These are phyloP conservation scores for Heliopora coerulea DNA, from an alignment of 92 coral and sea anemone genomes.

Conservation along the genomic window DNA sequence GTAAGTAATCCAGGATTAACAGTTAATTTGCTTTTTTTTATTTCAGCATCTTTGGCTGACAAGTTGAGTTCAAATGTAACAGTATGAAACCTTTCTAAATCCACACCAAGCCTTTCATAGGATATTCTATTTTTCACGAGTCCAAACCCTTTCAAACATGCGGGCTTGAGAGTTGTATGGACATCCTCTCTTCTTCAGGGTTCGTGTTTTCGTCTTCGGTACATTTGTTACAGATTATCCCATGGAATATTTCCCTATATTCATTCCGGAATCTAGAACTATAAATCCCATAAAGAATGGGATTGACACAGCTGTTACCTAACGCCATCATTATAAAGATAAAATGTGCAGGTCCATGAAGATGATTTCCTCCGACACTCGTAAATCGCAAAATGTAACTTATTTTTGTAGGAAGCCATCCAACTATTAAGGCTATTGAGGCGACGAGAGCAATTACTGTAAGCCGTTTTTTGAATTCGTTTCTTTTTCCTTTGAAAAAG, in stretches of 20 bases:
- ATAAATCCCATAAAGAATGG: conserved; percentile 9
- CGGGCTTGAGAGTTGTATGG: too few species aligned
- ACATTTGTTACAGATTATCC: neutral
- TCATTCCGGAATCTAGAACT: conserved; percentile 14
- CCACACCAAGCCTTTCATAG: too few species aligned
- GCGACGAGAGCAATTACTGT: conserved; percentile 21
- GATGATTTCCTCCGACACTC: conserved; percentile 17
- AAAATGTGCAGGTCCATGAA: conserved; percentile 28
- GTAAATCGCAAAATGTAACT: conserved; percentile 28
- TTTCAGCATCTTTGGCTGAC: too few species aligned
- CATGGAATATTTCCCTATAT: neutral
- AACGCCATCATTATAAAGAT: conserved; percentile 27
- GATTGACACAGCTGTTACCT: conserved; percentile 30
- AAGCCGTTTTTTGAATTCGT: neutral
- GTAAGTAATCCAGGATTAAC: too few species aligned
- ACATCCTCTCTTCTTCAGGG: too few species aligned
- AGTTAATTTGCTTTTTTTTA: too few species aligned
- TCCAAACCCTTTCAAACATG: too few species aligned
- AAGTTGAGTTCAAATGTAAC: too few species aligned
- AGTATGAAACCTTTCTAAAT: too few species aligned
- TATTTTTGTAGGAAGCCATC: conserved; percentile 29
- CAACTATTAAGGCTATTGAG: conserved; percentile 21
- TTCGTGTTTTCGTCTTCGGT: too few species aligned
- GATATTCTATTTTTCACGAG: too few species aligned
- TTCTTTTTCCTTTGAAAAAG: too few species aligned